A percentile compares a stretch with the other conserved stretches of the same genome.
phyloP scores from a whole-genome alignment of 2,797 vertebrate genomes.

The Pseudochirops corinnae region DNA sequence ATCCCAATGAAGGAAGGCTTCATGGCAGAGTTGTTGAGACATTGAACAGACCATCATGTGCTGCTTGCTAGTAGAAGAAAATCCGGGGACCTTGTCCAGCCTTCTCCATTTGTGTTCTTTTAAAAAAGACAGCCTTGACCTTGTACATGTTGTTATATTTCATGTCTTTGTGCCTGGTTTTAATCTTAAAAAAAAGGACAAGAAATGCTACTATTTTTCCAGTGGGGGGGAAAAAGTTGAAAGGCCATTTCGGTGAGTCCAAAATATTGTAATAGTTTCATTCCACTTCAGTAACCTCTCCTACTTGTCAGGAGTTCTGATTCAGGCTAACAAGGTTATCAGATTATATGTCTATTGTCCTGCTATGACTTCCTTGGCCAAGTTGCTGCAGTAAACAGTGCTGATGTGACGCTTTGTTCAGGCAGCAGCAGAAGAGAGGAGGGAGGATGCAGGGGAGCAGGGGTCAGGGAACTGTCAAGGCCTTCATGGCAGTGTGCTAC shows the following conservation, averaged over 20 bases:
- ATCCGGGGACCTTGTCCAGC: conserved; percentile 67
- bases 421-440: conserved; percentile 70
- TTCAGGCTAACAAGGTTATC: conserved; percentile 85
- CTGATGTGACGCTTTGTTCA: conserved; percentile 81
- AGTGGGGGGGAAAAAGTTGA: conserved; percentile 69
- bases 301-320: conserved; percentile 80
- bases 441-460: background rate
- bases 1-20: conserved; percentile 13
- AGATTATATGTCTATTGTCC: conserved; percentile 82
- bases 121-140: conserved; percentile 81
- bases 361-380: conserved; percentile 80
- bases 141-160: conserved; percentile 86
- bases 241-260: conserved; percentile 75
- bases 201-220: conserved; percentile 77
- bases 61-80: conserved; percentile 70
- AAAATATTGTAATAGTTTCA: conserved; percentile 81
- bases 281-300: conserved; percentile 77
- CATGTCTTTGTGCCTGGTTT: conserved; percentile 86
- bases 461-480: conserved; percentile 83
- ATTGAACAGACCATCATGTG: conserved; percentile 53
- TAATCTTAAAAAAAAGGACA: conserved; percentile 85
- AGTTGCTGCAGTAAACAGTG: conserved; percentile 76
- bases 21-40: conserved; percentile 56
- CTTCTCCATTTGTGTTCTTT: conserved; percentile 71
- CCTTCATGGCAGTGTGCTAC: conserved; percentile 3